Base-by-base conservation (phyloP, 2,888 invertebrate species). In the Ethmia dodecea region DNA sequence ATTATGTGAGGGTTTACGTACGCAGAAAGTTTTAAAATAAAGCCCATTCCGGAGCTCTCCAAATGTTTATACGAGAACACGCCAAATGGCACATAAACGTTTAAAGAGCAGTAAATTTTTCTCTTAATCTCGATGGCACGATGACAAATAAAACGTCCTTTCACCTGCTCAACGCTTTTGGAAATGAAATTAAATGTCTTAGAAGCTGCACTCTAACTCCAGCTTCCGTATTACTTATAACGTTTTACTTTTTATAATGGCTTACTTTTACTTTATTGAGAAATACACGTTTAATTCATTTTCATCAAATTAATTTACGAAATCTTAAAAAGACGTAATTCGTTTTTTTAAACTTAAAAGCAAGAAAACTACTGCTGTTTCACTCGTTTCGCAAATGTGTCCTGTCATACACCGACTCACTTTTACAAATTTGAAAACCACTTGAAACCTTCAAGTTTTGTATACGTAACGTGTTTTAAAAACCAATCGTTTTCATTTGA, bases 31-130 rank as follows among this genome's bases (percentile, higher is more conserved):
- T 62, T 67, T 60, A 61, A 67, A 69, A 71, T 62, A 64, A 64
- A 58, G 45, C 38, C 46, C 42, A 49, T 59, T 60, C 49, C 48
- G 41, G 49, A 49, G 59, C 56, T 54, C 42, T 48, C 49, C 36
- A 44, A 55, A 56, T 71, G 69, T 68, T 71, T 73, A 68, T 64
- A 65, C 45, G 66, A 54, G 56, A 69, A 59, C 66, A 60, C 52
- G 75, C 73, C 71, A 78, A 81, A 78, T 66, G 67, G 57, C 65
- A 62, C 56, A 67, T 73, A 67, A 78, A 77, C 71, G 60, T 64
- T 78, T 74, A 69, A 75, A 73, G 53, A 58, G 61, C 55, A 55
- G 64, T 79, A 78, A 71, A 75, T 75, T 70, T 52, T 63, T 50
- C 50, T 55, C 57, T 68, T 66, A 70, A 73, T 70, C 57, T 63